Conservation (phyloP, 2,888 invertebrate species). For the Plebejus melissa region DNA sequence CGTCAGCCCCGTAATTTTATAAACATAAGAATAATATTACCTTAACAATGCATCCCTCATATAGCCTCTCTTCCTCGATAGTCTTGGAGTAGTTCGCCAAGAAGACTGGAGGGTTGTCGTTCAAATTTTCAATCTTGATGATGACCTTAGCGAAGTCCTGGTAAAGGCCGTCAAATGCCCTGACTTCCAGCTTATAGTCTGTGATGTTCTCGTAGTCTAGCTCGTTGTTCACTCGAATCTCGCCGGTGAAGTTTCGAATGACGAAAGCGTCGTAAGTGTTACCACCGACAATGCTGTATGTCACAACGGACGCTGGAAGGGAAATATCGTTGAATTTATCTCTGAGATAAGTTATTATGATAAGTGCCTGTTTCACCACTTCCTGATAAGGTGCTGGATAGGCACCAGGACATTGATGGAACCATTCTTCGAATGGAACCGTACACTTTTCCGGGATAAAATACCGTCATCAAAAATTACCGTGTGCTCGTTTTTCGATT, state of each 20-base stretch:
- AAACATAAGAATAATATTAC: conserved; percentile 47
- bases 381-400: too few relatives aligned
- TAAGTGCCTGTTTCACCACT: too few relatives aligned
- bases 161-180: conserved; percentile 90
- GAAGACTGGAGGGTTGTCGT: conserved; percentile 95
- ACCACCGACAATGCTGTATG: conserved; percentile 92
- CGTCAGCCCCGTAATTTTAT: too few relatives aligned
- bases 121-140: conserved; percentile 92
- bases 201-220: conserved; percentile 92
- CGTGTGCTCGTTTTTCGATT: too few relatives aligned
- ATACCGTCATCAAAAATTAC: too few relatives aligned
- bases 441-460: too few relatives aligned
- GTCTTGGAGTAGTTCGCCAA: conserved; percentile 84
- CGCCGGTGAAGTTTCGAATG: conserved; percentile 91
- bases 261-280: conserved; percentile 92
- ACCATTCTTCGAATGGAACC: too few relatives aligned
- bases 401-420: too few relatives aligned
- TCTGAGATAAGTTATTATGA: too few relatives aligned
- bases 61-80: conserved; percentile 86
- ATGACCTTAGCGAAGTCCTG: conserved; percentile 90
- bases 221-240: conserved; percentile 87
- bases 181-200: conserved; percentile 90
- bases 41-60: conserved; percentile 84
- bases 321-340: not conserved
- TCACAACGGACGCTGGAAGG: conserved; percentile 85